Evolutionary conservation across 37 sponge, comb jelly and placozoan genomes (phyloP).

Genomic region (Cladorhizidae sp.): DNA sequence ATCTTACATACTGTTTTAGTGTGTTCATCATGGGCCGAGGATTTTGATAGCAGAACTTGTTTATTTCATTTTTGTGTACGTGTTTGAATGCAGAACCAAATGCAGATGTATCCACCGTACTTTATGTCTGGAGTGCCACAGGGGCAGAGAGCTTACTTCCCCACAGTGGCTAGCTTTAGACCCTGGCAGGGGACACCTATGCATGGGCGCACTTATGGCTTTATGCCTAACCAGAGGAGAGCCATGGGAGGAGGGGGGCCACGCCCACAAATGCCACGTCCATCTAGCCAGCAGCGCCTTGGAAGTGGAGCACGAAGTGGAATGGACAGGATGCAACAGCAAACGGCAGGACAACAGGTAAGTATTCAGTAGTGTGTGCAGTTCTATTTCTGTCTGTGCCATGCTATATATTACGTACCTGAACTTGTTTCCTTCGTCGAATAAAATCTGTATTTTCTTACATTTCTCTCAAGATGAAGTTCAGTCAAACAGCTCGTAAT

Average conservation of each 20-base stretch:
- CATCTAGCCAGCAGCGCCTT: slow-evolving; percentile 15
- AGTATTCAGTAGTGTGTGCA: too few relatives aligned
- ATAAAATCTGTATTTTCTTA: background rate
- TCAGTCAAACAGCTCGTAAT: slow-evolving; percentile 66
- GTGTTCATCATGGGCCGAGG: too few relatives aligned
- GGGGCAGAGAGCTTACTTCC: slow-evolving; percentile 72
- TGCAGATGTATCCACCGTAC: slow-evolving; percentile 62
- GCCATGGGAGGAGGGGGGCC: slow-evolving; percentile 36
- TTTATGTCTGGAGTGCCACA: slow-evolving; percentile 53
- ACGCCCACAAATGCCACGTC: slow-evolving; percentile 3
- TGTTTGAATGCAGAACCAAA: slow-evolving; percentile 32
- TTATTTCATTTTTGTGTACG: background rate
- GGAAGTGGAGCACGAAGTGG: slow-evolving; percentile 11
- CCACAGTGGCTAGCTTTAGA: slow-evolving; percentile 31
- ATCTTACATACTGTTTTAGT: too few relatives aligned
- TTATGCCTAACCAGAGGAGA: slow-evolving; percentile 19
- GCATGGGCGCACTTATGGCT: slow-evolving; percentile 16
- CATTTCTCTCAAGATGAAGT: slow-evolving; percentile 36
- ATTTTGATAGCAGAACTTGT: too few relatives aligned
- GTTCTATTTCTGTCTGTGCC: too few relatives aligned
- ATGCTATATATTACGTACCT: too few relatives aligned
- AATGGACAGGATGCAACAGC: slow-evolving; percentile 28
- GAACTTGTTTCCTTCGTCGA: background rate
- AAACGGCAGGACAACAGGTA: slow-evolving; percentile 13
- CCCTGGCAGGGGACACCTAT: slow-evolving; percentile 52